Base-by-base conservation (phyloP, 23 tunicate genomes). In the Halocynthia aurantium region DNA sequence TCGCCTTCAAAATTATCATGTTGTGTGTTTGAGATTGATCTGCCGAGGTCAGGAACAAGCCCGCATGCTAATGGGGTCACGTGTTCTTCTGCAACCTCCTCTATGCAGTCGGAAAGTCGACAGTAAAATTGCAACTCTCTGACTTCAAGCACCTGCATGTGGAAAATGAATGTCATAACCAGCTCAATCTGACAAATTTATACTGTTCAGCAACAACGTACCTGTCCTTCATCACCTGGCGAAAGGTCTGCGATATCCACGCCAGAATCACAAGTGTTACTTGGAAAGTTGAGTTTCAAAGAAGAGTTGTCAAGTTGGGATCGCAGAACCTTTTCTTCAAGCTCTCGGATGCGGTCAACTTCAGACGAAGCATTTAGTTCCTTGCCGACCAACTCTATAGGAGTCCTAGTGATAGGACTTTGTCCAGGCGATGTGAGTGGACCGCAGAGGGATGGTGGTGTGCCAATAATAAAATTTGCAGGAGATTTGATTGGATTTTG, bases 31-130 rank as follows among this genome's bases (percentile, higher is more conserved):
- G 68, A 83, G 6, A 58, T 52, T 12, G 83, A 85, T 50, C 55
- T 81, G 64, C 75, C 62, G 50, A 76, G 72, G 50, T 71, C 72
- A 5, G 86, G 71, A 10, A 86, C 57, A 0, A 86, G 76, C 10
- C 75, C 77, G 22, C 61, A 50, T 61, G 75, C 81, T 57, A 76
- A 62, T 7, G 85, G 84, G 5, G 72, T 79, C 40, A 69, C 76
- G 54, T 89, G 96, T 53, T 89, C 85, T 10, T 52, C 72, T 15
- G 96, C 96, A 8, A 89, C 82, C 15, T 84, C 88, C 52, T 63
- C 57, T 6, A 89, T 89, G 40, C 69, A 82, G 31, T 80, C 81
- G 4, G 85, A 81, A 20, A 89, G 69, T 20, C 55, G 81, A 76
- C 73, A 55, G 78, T 84, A 84, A 71, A 89, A 89, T 11, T 52